These are phyloP conservation scores for Oligia strigilis DNA, from an alignment of 2,888 invertebrate species.

Conservation along the genomic window DNA sequence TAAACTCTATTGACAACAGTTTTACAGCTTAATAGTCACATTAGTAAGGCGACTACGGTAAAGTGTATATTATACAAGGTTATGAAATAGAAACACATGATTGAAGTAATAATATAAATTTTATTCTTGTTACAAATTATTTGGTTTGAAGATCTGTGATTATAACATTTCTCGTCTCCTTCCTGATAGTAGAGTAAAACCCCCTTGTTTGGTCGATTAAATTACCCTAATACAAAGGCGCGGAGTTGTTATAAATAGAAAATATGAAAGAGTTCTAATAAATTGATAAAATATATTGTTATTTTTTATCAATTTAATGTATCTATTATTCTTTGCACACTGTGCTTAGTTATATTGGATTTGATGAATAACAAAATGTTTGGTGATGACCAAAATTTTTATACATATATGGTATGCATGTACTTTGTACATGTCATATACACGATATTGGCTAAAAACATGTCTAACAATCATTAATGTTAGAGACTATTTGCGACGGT, in stretches of 20 bases:
- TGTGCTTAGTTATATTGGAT: slow-evolving; percentile 41
- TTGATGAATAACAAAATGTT: slow-evolving; percentile 31
- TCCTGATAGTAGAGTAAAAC: slow-evolving; percentile 61
- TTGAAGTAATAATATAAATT: neutral
- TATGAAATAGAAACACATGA: neutral
- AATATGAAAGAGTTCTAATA: slow-evolving; percentile 33
- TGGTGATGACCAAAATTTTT: slow-evolving; percentile 40
- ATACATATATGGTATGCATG: slow-evolving; percentile 32
- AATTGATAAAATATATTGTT: slow-evolving; percentile 31
- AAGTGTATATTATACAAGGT: slow-evolving; percentile 3
- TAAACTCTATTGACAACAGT: slow-evolving; percentile 10
- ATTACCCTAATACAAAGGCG: slow-evolving; percentile 46
- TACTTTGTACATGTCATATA: slow-evolving; percentile 26
- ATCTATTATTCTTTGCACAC: slow-evolving; percentile 40
- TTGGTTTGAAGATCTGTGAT: slow-evolving; percentile 59
- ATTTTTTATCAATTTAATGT: slow-evolving; percentile 46
- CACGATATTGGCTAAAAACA: slow-evolving; percentile 30
- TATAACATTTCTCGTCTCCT: slow-evolving; percentile 62
- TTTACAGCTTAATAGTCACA: slow-evolving; percentile 8
- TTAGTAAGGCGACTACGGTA: slow-evolving; percentile 4
- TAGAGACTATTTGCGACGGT: slow-evolving; percentile 44
- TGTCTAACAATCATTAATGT: slow-evolving; percentile 29
- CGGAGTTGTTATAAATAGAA: slow-evolving; percentile 40
- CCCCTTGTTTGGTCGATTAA: slow-evolving; percentile 60
- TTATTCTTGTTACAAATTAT: slow-evolving; percentile 11